phyloP scores from a whole-genome alignment of 2,113 vertebrate species.

The Odocoileus hemionus region DNA sequence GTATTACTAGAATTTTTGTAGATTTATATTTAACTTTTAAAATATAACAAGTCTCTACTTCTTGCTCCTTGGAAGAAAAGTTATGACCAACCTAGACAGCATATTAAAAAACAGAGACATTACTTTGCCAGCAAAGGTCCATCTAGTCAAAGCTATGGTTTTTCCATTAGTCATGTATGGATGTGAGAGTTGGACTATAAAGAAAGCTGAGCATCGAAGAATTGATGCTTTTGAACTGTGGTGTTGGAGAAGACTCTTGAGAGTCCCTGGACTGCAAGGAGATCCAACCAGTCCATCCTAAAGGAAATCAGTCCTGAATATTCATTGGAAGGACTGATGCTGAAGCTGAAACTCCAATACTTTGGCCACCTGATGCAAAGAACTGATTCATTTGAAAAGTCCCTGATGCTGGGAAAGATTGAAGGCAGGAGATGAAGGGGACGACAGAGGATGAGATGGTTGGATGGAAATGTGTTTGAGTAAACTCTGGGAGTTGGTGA shows the following conservation, averaged over 20 bases:
- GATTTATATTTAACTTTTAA: constrained; percentile 3
- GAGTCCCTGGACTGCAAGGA: neutral
- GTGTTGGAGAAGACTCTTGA: neutral
- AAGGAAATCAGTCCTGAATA: neutral
- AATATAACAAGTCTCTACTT: neutral
- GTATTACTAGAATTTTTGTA: neutral
- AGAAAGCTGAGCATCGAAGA: neutral
- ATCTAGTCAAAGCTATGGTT: neutral
- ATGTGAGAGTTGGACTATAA: neutral
- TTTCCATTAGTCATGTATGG: neutral
- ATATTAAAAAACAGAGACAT: neutral
- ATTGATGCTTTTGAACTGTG: neutral
- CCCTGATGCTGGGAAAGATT: neutral
- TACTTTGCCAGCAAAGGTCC: neutral
- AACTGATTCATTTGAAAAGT: neutral
- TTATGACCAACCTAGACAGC: neutral
- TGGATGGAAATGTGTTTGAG: neutral
- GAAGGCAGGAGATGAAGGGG: neutral
- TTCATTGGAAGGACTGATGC: neutral
- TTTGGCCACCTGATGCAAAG: neutral
- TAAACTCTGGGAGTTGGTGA: neutral
- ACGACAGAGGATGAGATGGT: neutral
- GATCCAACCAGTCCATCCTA: neutral
- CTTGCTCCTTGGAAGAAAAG: neutral
- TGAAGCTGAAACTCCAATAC: neutral